These are phyloP conservation scores for Amblyopsis hoosieri DNA, from an alignment of 2,797 vertebrate species.

Conservation along the genomic window DNA sequence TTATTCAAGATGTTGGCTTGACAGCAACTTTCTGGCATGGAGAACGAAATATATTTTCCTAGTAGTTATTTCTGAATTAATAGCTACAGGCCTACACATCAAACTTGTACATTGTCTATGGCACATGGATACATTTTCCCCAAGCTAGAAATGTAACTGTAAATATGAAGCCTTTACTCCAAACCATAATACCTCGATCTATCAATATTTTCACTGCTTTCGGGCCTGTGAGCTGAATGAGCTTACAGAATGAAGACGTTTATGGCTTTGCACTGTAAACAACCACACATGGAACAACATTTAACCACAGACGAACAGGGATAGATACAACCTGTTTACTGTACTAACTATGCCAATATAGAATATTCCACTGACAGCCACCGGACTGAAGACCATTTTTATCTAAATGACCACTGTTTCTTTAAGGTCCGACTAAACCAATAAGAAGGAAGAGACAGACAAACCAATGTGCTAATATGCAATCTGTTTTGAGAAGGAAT, in stretches of 20 bases:
- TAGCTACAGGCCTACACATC: too few species aligned
- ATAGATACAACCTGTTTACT: slow-evolving; percentile 82
- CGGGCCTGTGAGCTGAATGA: slow-evolving; percentile 71
- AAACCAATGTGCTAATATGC: slow-evolving; percentile 8
- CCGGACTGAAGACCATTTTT: slow-evolving; percentile 58
- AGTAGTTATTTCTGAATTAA: slow-evolving; percentile 2
- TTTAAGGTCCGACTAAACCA: slow-evolving; percentile 36
- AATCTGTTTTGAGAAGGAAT: slow-evolving; percentile 4
- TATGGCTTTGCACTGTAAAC: slow-evolving; percentile 78
- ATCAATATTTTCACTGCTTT: slow-evolving; percentile 78
- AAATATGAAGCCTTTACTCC: slow-evolving; percentile 61
- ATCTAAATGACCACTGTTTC: slow-evolving; percentile 51
- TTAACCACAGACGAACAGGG: slow-evolving; percentile 75
- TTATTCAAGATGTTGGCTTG: background rate
- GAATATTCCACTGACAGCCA: slow-evolving; percentile 79
- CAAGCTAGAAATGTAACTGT: slow-evolving; percentile 52
- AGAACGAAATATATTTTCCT: background rate
- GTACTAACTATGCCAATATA: slow-evolving; percentile 67
- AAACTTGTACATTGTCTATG: slow-evolving; percentile 39
- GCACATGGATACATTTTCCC: slow-evolving; percentile 30
- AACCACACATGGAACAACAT: slow-evolving; percentile 84
- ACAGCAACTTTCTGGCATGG: background rate
- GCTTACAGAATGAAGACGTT: slow-evolving; percentile 76
- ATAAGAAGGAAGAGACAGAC: slow-evolving; percentile 31
- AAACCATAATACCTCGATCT: slow-evolving; percentile 73